phyloP scores from a whole-genome alignment of 1,140 invertebrate species.

The Lucilia sericata region DNA sequence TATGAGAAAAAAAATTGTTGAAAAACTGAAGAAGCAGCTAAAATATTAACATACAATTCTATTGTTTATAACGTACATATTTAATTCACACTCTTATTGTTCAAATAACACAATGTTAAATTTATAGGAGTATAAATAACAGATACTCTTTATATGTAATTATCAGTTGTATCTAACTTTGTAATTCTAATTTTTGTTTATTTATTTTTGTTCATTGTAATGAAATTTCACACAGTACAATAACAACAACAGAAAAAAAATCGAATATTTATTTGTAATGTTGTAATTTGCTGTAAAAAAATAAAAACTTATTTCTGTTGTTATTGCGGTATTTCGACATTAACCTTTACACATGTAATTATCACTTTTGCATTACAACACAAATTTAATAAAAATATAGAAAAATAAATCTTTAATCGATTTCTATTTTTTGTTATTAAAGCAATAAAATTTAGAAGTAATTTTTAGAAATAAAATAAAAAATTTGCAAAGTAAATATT shows the following conservation, averaged over 20 bases:
- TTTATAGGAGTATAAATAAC: too few relatives aligned
- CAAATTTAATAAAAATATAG: background rate
- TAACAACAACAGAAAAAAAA: background rate
- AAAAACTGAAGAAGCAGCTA: too few relatives aligned
- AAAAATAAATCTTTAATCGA: background rate
- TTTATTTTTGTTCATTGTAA: background rate
- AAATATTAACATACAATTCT: too few relatives aligned
- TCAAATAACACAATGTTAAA: too few relatives aligned
- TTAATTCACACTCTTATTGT: too few relatives aligned
- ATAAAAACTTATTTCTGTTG: background rate
- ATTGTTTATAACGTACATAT: too few relatives aligned
- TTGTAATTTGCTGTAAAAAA: background rate
- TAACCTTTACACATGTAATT: slow-evolving; percentile 24
- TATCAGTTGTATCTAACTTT: slow-evolving; percentile 10
- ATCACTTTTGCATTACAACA: background rate
- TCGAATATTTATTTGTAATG: background rate
- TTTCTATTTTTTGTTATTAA: background rate
- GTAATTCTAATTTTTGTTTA: slow-evolving; percentile 11
- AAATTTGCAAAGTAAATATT: background rate
- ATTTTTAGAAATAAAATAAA: background rate
- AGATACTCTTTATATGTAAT: background rate
- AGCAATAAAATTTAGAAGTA: background rate
- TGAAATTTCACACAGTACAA: slow-evolving; percentile 22
- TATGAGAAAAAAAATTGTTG: too few relatives aligned
- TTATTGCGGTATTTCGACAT: slow-evolving; percentile 27